Percentiles rank a stretch among this genome's conserved stretches.
These are phyloP conservation scores for Cryptocheilus praepositus DNA, from an alignment of 2,888 invertebrate genomes.

Conservation along the genomic window DNA sequence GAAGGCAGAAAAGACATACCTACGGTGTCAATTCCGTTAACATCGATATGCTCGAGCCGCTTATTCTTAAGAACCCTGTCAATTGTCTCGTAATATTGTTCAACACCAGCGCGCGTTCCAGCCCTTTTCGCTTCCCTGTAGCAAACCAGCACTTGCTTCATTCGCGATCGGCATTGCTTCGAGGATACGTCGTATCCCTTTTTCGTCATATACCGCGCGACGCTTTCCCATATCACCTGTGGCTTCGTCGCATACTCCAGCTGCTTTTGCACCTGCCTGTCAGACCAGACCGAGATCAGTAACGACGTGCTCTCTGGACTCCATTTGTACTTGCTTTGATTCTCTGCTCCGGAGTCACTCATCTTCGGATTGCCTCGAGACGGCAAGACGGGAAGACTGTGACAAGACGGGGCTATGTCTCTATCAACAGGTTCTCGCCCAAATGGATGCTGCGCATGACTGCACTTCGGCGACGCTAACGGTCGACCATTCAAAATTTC, in stretches of 20 bases:
- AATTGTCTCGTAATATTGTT: conserved; percentile 71
- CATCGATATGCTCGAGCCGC: conserved; percentile 49
- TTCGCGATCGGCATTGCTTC: conserved; percentile 72
- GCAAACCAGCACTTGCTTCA: conserved; percentile 72
- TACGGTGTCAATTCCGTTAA: conserved; percentile 69
- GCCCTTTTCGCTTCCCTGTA: conserved; percentile 71
- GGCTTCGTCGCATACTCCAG: conserved; percentile 66
- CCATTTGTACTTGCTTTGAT: conserved; percentile 70
- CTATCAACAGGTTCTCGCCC: conserved; percentile 11
- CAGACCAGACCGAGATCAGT: conserved; percentile 72
- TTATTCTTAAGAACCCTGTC: conserved; percentile 68
- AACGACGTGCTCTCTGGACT: conserved; percentile 70
- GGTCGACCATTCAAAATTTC: conserved; percentile 50
- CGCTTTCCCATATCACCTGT: conserved; percentile 71
- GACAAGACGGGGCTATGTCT: too few species aligned
- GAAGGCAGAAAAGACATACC: too few species aligned
- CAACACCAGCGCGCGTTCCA: conserved; percentile 67
- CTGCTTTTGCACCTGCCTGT: conserved; percentile 72
- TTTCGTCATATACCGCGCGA: conserved; percentile 70
- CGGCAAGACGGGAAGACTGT: too few species aligned
- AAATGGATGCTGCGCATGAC: background rate
- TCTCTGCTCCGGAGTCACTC: conserved; percentile 64
- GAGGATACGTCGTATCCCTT: conserved; percentile 71
- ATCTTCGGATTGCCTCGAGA: conserved; percentile 35
- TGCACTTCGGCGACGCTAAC: conserved; percentile 21